Percentiles rank a stretch among this genome's conserved stretches.
Evolutionary conservation across 2,888 invertebrate genomes (phyloP).

Genomic region (Macrosiphum euphorbiae): DNA sequence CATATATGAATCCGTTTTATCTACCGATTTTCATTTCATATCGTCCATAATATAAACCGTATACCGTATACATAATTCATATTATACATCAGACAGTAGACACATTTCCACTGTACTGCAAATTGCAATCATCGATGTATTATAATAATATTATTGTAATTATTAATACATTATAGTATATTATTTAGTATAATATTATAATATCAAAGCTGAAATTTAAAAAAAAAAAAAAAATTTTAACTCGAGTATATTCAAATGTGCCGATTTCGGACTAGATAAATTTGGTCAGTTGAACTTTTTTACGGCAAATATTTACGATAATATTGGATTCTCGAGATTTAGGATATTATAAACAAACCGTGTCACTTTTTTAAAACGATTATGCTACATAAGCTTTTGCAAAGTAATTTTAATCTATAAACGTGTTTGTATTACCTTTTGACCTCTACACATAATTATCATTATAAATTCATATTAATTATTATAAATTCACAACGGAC

Average conservation of each 20-base stretch:
- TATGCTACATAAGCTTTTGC: not conserved
- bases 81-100: not conserved
- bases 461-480: conserved; percentile 17
- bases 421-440: not conserved
- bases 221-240: not conserved
- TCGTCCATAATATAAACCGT: not conserved
- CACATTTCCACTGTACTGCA: not conserved
- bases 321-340: not conserved
- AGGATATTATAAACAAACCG: conserved; percentile 20
- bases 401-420: conserved; percentile 12
- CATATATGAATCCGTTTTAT: not conserved
- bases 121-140: not conserved
- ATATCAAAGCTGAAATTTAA: not conserved
- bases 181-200: not conserved
- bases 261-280: not conserved
- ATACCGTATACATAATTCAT: not conserved
- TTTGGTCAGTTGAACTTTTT: not conserved
- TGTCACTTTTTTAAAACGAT: not conserved
- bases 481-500: conserved; percentile 5
- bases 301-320: not conserved
- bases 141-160: not conserved
- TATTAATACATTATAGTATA: not conserved
- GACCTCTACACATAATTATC: conserved; percentile 21
- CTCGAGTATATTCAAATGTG: not conserved
- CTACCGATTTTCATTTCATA: not conserved